phyloP scores from a whole-genome alignment of 2,113 vertebrate genomes.

The Charina bottae region DNA sequence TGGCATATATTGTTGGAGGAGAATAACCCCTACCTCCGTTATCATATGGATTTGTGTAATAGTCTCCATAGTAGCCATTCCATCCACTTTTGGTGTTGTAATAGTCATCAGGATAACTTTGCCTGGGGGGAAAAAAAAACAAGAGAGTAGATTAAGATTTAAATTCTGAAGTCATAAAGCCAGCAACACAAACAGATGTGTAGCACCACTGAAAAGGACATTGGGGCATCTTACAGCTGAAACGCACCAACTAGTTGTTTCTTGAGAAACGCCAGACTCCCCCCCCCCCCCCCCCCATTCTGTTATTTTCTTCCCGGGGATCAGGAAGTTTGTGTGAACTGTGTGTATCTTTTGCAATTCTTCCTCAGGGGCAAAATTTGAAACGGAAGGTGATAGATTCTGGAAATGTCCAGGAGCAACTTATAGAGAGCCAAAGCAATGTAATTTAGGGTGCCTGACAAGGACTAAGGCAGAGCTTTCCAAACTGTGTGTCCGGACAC shows the following conservation, averaged over 20 bases:
- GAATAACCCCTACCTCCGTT: constrained; percentile 70
- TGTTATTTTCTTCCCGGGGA: background rate
- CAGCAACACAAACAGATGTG: background rate
- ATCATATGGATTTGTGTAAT: constrained; percentile 81
- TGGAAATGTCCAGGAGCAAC: background rate
- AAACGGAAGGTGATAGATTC: background rate
- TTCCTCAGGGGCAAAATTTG: background rate
- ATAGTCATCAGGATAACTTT: constrained; percentile 83
- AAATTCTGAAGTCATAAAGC: background rate
- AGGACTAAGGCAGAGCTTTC: no score
- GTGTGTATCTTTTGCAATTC: background rate
- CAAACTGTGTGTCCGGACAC: no score
- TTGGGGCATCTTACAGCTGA: rapidly evolving
- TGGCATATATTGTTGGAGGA: background rate
- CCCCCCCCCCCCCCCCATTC: no score
- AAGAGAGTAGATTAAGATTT: background rate
- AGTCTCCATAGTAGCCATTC: constrained; percentile 86
- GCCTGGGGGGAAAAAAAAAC: constrained; percentile 73
- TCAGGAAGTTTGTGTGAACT: background rate
- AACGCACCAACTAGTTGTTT: background rate
- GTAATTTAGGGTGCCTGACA: no score
- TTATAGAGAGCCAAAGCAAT: no score
- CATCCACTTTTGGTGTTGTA: constrained; percentile 78
- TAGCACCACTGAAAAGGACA: background rate
- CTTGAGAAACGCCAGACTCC: background rate